phyloP scores from a whole-genome alignment of 2,113 vertebrate genomes.

The Cyprinodon tularosa region DNA sequence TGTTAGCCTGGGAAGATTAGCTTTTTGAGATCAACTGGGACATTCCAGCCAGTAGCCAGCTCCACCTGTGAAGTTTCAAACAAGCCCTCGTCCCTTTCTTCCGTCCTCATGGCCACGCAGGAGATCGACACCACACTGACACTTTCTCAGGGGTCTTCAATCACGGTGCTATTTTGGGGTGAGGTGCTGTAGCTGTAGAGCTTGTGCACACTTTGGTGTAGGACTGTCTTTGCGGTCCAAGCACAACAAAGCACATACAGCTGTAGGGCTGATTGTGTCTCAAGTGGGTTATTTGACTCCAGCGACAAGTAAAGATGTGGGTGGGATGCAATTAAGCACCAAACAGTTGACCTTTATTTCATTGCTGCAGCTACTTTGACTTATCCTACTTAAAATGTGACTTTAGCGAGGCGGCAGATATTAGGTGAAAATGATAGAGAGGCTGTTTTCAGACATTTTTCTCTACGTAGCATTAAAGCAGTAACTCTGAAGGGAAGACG shows the following conservation, averaged over 20 bases:
- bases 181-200: neutral
- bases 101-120: conserved; percentile 2
- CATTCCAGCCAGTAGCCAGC: conserved; percentile 40
- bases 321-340: neutral
- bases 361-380: conserved; percentile 13
- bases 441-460: conserved; percentile 16
- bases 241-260: conserved; percentile 45
- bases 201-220: neutral
- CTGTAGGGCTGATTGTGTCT: conserved; percentile 39
- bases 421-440: conserved; percentile 4
- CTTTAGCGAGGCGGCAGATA: neutral
- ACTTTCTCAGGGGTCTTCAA: conserved; percentile 43
- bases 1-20: conserved; percentile 52
- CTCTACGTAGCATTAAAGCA: conserved; percentile 25
- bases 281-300: conserved; percentile 34
- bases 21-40: conserved; percentile 59
- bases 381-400: neutral
- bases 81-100: conserved; percentile 37
- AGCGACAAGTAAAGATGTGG: conserved; percentile 16
- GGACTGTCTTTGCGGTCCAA: conserved; percentile 14
- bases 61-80: conserved; percentile 62
- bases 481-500: conserved; percentile 45
- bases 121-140: conserved; percentile 56
- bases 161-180: neutral
- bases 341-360: conserved; percentile 26